Evolutionary conservation across 1,140 invertebrate genomes (phyloP), one percentile per base, ranked within the genome.

Genomic region (Aphidius gifuensis): DNA sequence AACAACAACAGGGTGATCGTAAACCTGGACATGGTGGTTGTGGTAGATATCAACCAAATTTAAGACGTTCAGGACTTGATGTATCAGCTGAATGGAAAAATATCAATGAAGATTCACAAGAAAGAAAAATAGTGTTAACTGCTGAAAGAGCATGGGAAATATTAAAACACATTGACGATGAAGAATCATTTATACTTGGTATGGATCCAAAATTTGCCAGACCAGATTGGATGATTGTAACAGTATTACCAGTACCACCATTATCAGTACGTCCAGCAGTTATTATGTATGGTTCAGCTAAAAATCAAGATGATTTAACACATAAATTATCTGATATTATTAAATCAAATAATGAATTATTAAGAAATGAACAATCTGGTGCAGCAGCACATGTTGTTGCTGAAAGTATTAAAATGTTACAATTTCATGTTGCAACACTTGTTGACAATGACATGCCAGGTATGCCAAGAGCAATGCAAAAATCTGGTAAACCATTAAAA

Each of bases 221-320:
- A 55, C 98, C 98, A 9, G 97, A 99, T 84, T 99, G 97, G 97
- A 99, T 99, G 97, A 91, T 99, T 51, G 85, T 97, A 3, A 98
- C 97, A 6, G 95, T 98, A 5, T 80, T 99, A 57, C 97, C 98
- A 6, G 98, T 99, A 0, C 97, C 98, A 9, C 97, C 98, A 5
- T 77, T 99, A 6, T 87, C 92, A 2, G 91, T 93, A 0, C 84
- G 97, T 70, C 98, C 98, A 1, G 96, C 97, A 55, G 97, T 99
- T 5, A 95, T 99, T 11, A 99, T 99, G 93, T 97, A 97, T 80
- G 97, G 98, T 16, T 95, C 96, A 2, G 96, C 97, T 1, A 92
- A 95, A 76, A 99, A 99, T 88, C 88, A 98, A 81, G 98, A 99
- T 78, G 98, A 99, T 87, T 86, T 99, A 65, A 99, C 98, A 0